Evolutionary conservation across 2,113 vertebrate species (phyloP).

Genomic region (Gulo gulo): DNA sequence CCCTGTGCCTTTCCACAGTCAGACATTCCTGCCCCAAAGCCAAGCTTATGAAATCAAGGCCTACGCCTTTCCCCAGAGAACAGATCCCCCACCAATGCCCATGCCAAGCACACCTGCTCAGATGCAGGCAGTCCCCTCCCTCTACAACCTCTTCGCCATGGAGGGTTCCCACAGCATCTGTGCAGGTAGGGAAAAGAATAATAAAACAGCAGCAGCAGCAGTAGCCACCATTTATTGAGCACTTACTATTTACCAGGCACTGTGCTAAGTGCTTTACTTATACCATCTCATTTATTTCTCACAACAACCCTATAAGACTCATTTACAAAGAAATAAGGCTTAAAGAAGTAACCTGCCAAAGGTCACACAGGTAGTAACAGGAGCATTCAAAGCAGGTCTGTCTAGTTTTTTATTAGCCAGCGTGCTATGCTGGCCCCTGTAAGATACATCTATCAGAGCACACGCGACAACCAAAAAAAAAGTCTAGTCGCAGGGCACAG

Average conservation of each 20-base stretch:
- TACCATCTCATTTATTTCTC: neutral
- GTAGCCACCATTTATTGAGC: conserved; percentile 73
- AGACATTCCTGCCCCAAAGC: conserved; percentile 58
- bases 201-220: conserved; percentile 67
- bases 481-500: neutral
- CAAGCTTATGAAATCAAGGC: conserved; percentile 64
- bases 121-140: conserved; percentile 56
- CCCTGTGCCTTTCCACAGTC: neutral
- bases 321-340: conserved; percentile 7
- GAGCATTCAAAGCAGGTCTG: neutral
- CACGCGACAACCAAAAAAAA: neutral
- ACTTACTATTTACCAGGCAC: conserved; percentile 66
- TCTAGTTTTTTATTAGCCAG: neutral
- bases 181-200: conserved; percentile 52
- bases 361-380: neutral
- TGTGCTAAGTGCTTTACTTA: conserved; percentile 65
- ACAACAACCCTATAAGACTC: neutral
- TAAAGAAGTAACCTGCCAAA: neutral
- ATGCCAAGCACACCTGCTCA: conserved; percentile 76
- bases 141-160: conserved; percentile 38
- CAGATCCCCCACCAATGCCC: conserved; percentile 61
- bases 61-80: conserved; percentile 53
- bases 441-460: neutral
- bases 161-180: conserved; percentile 52
- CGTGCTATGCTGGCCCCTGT: neutral